Percentiles rank a stretch among this genome's conserved stretches.
These are phyloP conservation scores for Melitaea cinxia DNA, from an alignment of 1,140 invertebrate species.

Conservation along the genomic window DNA sequence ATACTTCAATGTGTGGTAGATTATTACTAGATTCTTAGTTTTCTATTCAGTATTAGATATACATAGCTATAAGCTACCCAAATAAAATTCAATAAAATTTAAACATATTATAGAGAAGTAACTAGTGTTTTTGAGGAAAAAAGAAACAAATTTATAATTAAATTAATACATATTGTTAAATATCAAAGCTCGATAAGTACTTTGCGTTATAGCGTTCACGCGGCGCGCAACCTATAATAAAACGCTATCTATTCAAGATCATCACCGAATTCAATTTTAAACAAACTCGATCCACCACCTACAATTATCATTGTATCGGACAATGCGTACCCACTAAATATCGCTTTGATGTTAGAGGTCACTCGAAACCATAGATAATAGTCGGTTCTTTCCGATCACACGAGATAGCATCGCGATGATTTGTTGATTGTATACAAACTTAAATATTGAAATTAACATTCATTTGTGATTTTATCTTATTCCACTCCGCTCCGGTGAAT, in stretches of 20 bases:
- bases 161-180: neutral
- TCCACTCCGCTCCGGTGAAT: slow-evolving; percentile 25
- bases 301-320: slow-evolving; percentile 71
- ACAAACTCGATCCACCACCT: slow-evolving; percentile 73
- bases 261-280: slow-evolving; percentile 78
- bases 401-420: slow-evolving; percentile 74
- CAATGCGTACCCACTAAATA: slow-evolving; percentile 64
- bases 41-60: too few species aligned
- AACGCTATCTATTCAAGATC: slow-evolving; percentile 50
- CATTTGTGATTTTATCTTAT: slow-evolving; percentile 68
- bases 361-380: slow-evolving; percentile 60
- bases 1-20: too few species aligned
- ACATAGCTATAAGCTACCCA: too few species aligned
- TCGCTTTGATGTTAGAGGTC: slow-evolving; percentile 66
- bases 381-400: slow-evolving; percentile 64
- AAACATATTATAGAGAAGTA: too few species aligned
- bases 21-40: too few species aligned
- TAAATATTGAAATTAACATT: slow-evolving; percentile 78
- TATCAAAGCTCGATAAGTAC: slow-evolving; percentile 18
- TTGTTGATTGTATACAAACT: slow-evolving; percentile 71
- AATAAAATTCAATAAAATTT: too few species aligned
- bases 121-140: too few species aligned
- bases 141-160: neutral
- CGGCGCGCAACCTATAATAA: slow-evolving; percentile 62
- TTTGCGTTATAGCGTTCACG: slow-evolving; percentile 5